Percentiles rank a stretch among this genome's conserved stretches.
phyloP scores from a whole-genome alignment of 2,113 vertebrate species.

The Cyphomyrus plagiostoma region DNA sequence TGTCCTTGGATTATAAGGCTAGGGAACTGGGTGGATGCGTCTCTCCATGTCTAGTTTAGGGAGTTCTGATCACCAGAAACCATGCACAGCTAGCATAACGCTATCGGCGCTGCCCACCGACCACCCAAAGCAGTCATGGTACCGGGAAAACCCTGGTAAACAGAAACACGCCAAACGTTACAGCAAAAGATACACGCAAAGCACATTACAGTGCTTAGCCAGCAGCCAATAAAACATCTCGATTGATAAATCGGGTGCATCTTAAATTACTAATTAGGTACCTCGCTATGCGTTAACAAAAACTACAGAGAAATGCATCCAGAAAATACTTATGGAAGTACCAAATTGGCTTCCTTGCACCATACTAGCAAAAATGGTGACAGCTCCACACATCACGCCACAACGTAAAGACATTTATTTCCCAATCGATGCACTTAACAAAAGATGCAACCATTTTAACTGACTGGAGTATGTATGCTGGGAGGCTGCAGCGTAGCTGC shows the following conservation, averaged over 20 bases:
- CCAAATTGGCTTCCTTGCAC: not conserved
- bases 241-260: not conserved
- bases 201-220: not conserved
- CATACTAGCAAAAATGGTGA: not conserved
- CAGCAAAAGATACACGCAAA: not conserved
- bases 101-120: not conserved
- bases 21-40: not conserved
- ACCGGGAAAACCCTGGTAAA: not conserved
- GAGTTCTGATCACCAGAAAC: not conserved
- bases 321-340: not conserved
- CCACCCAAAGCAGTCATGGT: not conserved
- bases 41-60: not conserved
- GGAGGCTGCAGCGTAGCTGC: no score
- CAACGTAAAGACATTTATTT: not conserved
- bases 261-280: not conserved
- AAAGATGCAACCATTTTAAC: not conserved
- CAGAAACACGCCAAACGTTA: not conserved
- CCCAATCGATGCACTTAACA: not conserved
- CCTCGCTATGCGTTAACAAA: not conserved
- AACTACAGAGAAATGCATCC: not conserved
- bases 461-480: not conserved
- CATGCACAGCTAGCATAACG: not conserved
- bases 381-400: not conserved
- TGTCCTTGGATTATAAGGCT: not conserved
- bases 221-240: not conserved